Evolutionary conservation across 2,113 vertebrate species (phyloP).

Genomic region (Galemys pyrenaicus): DNA sequence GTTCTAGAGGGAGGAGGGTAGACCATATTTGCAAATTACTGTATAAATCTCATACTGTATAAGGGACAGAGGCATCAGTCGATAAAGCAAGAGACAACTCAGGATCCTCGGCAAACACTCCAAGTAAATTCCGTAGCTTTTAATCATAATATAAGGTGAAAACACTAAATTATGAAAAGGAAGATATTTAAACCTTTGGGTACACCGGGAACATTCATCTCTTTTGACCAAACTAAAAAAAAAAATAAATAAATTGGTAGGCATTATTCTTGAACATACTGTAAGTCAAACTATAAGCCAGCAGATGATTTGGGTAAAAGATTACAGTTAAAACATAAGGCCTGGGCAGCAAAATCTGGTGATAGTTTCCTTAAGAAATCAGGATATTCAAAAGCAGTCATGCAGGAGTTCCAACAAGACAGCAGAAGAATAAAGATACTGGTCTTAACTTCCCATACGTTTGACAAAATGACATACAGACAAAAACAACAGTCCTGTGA

Average conservation of each 20-base stretch:
- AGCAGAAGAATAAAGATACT: too few relatives aligned
- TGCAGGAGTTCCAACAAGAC: too few relatives aligned
- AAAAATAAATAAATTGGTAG: not conserved
- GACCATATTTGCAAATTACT: not conserved
- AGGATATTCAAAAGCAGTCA: not conserved
- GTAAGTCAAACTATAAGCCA: not conserved
- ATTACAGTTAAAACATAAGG: not conserved
- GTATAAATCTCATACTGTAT: not conserved
- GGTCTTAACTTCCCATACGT: too few relatives aligned
- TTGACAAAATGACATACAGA: too few relatives aligned
- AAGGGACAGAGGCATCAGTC: too few relatives aligned
- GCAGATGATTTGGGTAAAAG: not conserved
- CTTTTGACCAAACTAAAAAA: not conserved
- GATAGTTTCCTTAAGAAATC: not conserved
- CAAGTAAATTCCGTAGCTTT: too few relatives aligned
- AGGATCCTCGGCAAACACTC: too few relatives aligned
- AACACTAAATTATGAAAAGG: too few relatives aligned
- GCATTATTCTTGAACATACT: not conserved
- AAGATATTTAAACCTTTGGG: too few relatives aligned
- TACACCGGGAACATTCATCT: not conserved
- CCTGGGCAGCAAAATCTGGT: not conserved
- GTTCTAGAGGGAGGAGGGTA: not conserved
- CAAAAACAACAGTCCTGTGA: too few relatives aligned
- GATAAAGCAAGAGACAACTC: too few relatives aligned
- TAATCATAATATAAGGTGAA: too few relatives aligned